Conservation (phyloP, 2,797 vertebrate genomes). For the Erethizon dorsatum region DNA sequence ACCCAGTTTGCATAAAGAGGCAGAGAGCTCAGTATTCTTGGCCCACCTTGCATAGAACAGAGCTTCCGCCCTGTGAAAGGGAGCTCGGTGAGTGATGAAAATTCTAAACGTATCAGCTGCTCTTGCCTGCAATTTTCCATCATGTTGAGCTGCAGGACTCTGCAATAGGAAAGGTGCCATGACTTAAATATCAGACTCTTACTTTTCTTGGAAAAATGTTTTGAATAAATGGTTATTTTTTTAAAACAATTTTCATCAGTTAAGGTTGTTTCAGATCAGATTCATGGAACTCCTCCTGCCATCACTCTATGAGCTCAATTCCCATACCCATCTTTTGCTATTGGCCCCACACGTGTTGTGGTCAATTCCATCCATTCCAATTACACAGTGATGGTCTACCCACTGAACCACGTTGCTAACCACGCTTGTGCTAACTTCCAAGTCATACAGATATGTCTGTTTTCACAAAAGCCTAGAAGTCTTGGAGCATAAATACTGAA, state of each 20-base stretch:
- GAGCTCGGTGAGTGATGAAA: background rate
- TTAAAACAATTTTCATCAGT: background rate
- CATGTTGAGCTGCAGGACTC: background rate
- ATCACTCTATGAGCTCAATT: background rate
- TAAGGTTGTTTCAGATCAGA: background rate
- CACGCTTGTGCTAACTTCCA: background rate
- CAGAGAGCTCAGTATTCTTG: background rate
- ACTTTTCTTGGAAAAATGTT: background rate
- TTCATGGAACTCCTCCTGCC: background rate
- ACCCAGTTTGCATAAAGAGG: accelerated
- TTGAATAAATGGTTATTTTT: background rate
- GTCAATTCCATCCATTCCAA: background rate
- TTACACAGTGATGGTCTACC: background rate
- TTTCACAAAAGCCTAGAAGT: background rate
- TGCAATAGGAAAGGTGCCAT: background rate
- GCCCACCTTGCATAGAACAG: background rate
- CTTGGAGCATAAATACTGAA: background rate
- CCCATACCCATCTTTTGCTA: background rate
- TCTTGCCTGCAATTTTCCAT: background rate
- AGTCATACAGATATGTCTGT: background rate
- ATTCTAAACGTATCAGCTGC: background rate
- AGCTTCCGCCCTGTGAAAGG: background rate
- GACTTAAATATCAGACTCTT: background rate
- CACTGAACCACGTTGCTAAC: background rate
- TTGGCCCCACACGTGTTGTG: background rate